phyloP scores from a whole-genome alignment of 2,797 vertebrate genomes.

The Otolemur crassicaudatus region DNA sequence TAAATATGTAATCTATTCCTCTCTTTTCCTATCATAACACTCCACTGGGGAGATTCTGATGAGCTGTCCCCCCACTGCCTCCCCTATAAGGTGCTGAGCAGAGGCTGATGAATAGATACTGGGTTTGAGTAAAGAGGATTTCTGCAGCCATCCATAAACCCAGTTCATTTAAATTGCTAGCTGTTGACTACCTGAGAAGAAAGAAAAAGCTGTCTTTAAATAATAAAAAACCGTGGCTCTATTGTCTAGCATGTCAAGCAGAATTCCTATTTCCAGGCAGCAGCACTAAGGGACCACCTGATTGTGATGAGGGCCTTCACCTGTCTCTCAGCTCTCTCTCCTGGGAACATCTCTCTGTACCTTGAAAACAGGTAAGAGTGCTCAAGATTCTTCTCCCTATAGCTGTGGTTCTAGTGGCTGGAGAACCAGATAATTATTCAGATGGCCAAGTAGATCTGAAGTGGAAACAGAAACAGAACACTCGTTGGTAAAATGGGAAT shows the following conservation, averaged over 20 bases:
- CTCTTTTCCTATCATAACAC: slow-evolving; percentile 59
- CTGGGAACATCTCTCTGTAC: not conserved
- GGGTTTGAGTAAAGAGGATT: slow-evolving; percentile 69
- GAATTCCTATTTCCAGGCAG: slow-evolving; percentile 64
- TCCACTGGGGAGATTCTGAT: slow-evolving; percentile 70
- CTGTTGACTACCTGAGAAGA: slow-evolving; percentile 69
- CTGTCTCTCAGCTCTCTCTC: not conserved
- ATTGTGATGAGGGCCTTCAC: not conserved
- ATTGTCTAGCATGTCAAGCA: slow-evolving; percentile 44
- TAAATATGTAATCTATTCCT: slow-evolving; percentile 65
- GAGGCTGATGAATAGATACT: slow-evolving; percentile 75
- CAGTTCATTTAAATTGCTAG: slow-evolving; percentile 75
- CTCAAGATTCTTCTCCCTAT: not conserved
- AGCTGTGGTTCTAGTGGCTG: not conserved
- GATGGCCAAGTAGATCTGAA: slow-evolving; percentile 28
- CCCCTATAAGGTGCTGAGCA: slow-evolving; percentile 40
- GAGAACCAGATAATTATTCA: slow-evolving; percentile 39
- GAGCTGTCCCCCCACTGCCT: slow-evolving; percentile 70
- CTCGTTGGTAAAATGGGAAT: not conserved
- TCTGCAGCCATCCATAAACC: slow-evolving; percentile 85
- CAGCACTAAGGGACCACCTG: not conserved
- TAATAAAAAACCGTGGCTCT: slow-evolving; percentile 53
- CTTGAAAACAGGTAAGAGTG: not conserved
- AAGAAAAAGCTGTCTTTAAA: slow-evolving; percentile 64
- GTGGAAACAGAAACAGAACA: slow-evolving; percentile 7